Evolutionary conservation across 30 jellyfish, hydroid and myxozoan species (phyloP), one percentile per base, ranked within the genome.

Genomic region (Hydractinia symbiolongicarpus): DNA sequence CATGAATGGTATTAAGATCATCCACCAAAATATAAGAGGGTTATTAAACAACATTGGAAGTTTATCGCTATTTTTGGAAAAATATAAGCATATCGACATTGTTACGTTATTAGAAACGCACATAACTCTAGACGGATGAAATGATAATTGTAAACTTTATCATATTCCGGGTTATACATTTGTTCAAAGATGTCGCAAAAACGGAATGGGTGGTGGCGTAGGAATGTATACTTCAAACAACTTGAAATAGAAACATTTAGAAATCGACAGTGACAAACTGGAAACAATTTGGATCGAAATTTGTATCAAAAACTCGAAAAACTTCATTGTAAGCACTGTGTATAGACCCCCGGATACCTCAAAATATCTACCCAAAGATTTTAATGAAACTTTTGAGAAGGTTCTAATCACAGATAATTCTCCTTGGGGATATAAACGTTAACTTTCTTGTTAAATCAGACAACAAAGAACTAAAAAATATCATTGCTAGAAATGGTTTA

Each of bases 371-470:
- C 7, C 74, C 19, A 64, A 64, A 6, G 40, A 64, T 13, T 64
- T 64, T 51, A 64, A 64, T 6, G 74, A 64, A 64, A 7, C 40
- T 7, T 64, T 64, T 64, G 6, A 64, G 17, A 64, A 64, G 40
- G 40, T 64, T 7, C 9, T 64, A 64, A 13, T 64, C 40, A 64
- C 91, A 87, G 60, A 87, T 82, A 6, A 81, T 81, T 83, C 77
- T 81, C 82, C 86, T 81, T 78, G 88, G 91, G 68, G 95, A 87
- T 80, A 61, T 87, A 55, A 87, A 87, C 54, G 88, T 77, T 16
- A 73, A 81, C 53, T 86, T 81, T 72, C 91, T 81, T 4, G 74
- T n/a, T 15, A 81, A 76, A 81, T 76, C 73, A 51, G 87, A 73
- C 62, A 87, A 81, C 84, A 81, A 66, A 81, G 88, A 87, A 19